Percentiles rank a stretch among this genome's conserved stretches.
Evolutionary conservation across 2,888 invertebrate species (phyloP).

Genomic region (Eupithecia insigniata): DNA sequence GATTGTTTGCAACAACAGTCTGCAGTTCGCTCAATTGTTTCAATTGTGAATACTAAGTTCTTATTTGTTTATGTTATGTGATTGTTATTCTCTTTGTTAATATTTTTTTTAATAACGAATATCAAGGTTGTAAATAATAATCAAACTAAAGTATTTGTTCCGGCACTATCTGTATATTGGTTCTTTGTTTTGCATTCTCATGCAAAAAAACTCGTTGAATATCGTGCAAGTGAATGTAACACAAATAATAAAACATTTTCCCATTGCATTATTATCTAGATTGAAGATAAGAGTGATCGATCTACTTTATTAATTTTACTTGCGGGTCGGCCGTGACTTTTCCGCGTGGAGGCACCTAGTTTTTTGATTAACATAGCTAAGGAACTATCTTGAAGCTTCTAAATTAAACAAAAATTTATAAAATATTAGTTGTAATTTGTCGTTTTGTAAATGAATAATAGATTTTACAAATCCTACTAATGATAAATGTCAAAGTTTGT

Average conservation of each 20-base stretch:
- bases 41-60: no score
- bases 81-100: no score
- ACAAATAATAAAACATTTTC: conserved; percentile 46
- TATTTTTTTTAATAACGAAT: not conserved
- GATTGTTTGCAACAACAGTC: no score
- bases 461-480: no score
- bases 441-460: no score
- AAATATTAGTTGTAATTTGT: no score
- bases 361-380: not conserved
- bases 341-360: not conserved
- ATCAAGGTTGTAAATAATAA: not conserved
- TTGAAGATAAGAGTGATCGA: conserved; percentile 53
- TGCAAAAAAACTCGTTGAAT: conserved; percentile 51
- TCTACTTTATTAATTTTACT: conserved; percentile 44
- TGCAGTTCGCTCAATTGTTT: no score
- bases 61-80: no score
- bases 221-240: conserved; percentile 39
- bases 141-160: conserved; percentile 15
- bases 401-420: no score
- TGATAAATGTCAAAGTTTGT: no score
- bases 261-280: conserved; percentile 53
- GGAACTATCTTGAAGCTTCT: not conserved
- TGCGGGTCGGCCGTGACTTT: not conserved
- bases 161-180: conserved; percentile 31
- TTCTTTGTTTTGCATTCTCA: conserved; percentile 61